Evolutionary conservation across 2,797 vertebrate species (phyloP).

Genomic region (Choloepus didactylus): DNA sequence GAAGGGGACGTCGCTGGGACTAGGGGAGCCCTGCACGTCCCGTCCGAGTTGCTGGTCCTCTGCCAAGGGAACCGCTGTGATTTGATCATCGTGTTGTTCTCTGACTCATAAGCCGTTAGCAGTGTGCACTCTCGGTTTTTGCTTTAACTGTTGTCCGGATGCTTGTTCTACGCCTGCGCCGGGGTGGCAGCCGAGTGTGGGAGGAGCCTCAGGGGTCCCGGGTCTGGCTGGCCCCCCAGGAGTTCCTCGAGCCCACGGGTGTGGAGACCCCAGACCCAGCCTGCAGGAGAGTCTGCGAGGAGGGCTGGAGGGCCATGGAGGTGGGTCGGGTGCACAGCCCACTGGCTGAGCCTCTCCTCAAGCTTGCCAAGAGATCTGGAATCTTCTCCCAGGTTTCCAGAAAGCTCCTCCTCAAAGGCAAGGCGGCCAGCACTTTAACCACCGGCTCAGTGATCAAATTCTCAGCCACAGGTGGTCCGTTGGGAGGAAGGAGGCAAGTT

Average conservation of each 20-base stretch:
- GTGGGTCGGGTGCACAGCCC: not conserved
- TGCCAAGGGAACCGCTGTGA: too few species aligned
- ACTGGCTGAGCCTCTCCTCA: not conserved
- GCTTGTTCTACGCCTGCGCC: not conserved
- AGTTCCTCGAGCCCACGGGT: not conserved
- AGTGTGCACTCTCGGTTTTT: too few species aligned
- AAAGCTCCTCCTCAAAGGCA: not conserved
- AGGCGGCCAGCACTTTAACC: not conserved
- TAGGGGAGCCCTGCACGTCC: not conserved
- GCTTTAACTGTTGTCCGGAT: too few species aligned
- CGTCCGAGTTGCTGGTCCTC: too few species aligned
- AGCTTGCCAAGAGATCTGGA: not conserved
- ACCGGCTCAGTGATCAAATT: not conserved
- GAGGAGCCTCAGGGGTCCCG: too few species aligned
- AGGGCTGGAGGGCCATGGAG: not conserved
- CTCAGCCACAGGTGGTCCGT: rapidly evolving
- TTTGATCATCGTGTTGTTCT: too few species aligned
- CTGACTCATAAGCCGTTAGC: too few species aligned
- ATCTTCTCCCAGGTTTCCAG: not conserved
- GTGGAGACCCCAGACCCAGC: not conserved
- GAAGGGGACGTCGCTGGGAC: too few species aligned
- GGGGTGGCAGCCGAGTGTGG: not conserved
- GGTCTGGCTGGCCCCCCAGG: not conserved
- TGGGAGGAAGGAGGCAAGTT: too few species aligned
- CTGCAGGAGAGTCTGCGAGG: not conserved